Evolutionary conservation across 2,113 vertebrate species (phyloP).

Genomic region (Albula glossodonta): DNA sequence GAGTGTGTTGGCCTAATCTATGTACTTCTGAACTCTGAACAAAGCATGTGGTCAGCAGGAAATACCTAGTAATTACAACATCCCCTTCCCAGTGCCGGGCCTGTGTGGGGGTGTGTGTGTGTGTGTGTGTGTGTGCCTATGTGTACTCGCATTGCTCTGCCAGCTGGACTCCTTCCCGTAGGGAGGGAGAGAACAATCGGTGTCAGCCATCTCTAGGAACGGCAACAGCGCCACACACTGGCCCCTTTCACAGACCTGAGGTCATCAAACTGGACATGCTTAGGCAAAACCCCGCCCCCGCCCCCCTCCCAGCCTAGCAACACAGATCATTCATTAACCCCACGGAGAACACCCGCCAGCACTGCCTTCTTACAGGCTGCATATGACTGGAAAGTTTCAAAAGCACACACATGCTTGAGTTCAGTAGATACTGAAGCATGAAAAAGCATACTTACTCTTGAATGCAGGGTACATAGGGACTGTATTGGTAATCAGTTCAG

Average conservation of each 20-base stretch:
- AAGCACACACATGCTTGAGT: background rate
- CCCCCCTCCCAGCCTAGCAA: background rate
- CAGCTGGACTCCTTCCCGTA: background rate
- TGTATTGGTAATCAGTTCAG: constrained; percentile 90
- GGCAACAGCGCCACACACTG: background rate
- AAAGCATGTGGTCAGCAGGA: background rate
- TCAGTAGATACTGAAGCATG: background rate
- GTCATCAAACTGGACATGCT: constrained; percentile 4
- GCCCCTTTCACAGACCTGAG: constrained; percentile 33
- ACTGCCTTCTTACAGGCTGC: background rate
- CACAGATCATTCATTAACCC: background rate
- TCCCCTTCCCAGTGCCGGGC: background rate
- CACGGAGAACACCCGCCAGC: background rate
- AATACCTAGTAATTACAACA: background rate
- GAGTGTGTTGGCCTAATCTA: background rate
- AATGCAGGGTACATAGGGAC: constrained; percentile 94
- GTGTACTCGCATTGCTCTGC: background rate
- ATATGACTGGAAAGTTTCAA: background rate
- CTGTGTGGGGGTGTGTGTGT: background rate
- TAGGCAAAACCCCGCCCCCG: background rate
- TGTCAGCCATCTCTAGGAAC: constrained; percentile 33
- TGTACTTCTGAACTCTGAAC: background rate
- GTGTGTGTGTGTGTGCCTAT: background rate
- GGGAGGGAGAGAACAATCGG: constrained; percentile 29
- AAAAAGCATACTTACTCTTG: constrained; percentile 81